Evolutionary conservation across 2,888 invertebrate species (phyloP), one percentile per base, ranked within the genome.

Genomic region (Drosophila helvetica): DNA sequence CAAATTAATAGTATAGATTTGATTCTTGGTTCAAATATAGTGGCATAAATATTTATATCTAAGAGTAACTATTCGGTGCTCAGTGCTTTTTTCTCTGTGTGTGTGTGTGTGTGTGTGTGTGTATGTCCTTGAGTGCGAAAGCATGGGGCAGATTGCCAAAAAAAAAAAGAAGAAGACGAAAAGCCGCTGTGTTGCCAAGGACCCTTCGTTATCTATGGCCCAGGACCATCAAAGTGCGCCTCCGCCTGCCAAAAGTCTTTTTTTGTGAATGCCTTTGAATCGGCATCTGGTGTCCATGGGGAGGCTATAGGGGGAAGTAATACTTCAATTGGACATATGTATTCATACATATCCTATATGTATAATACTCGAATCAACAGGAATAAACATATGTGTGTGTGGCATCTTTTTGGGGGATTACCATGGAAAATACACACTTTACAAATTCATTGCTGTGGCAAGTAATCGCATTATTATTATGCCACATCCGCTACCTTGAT

Each of bases 61-160:
- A n/a, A n/a, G n/a, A n/a, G n/a, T n/a, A n/a, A n/a, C n/a, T n/a
- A n/a, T n/a, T n/a, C n/a, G n/a, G n/a, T n/a, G n/a, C n/a, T n/a
- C n/a, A n/a, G n/a, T n/a, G n/a, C n/a, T n/a, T n/a, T n/a, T n/a
- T n/a, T n/a, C n/a, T n/a, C n/a, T n/a, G n/a, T n/a, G n/a, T n/a
- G n/a, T n/a, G n/a, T n/a, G n/a, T n/a, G n/a, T n/a, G n/a, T n/a
- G n/a, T n/a, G n/a, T n/a, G n/a, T n/a, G n/a, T n/a, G n/a, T n/a
- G n/a, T n/a, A n/a, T n/a, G 46, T 52, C 33, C 52, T 55, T 33
- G 30, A 47, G 52, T 65, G 54, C 50, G 22, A 38, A 7, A 6
- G 38, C 38, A n/a, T 46, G 51, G 8, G 73, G 73, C 73, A 71
- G 64, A 57, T 54, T 64, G 73, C 64, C 72, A 71, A 72, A 57